Evolutionary conservation across 2,888 invertebrate species (phyloP), one percentile per base, ranked within the genome.

Genomic region (Elgonia sp.): DNA sequence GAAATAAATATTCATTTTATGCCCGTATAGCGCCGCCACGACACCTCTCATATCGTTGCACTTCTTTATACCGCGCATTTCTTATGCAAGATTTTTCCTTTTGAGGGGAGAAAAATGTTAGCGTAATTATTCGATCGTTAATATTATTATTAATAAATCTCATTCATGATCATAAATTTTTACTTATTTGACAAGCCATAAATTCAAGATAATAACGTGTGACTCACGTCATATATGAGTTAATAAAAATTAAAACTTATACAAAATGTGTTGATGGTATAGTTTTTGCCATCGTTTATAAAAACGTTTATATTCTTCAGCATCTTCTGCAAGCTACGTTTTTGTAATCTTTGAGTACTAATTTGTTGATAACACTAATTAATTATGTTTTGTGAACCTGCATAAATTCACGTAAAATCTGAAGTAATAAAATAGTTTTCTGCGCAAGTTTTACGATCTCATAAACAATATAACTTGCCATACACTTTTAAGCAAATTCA

Each of bases 1-100:
- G 57, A 72, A 72, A 81, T 72, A 72, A 72, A 81, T 81, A 81
- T 81, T 72, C 62, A 72, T 80, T 80, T 80, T 70, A 70, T 80
- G 62, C 37, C 12, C 50, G 39, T 60, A 29, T 46, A 65, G 62
- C 50, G 60, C 53, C 62, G 39, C 62, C 37, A 21, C 60, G 20
- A 65, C 46, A 70, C 60, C n/a, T 37, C 39, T 42, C 69, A 70
- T 70, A 70, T 70, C 37, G 60, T 63, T 40, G 40, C 42, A 63
- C 39, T 46, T 21, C 40, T 81, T 81, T 72, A 16, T 40, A 21
- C 46, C 18, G 29, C 60, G 55, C 46, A 50, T 72, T 81, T 53
- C 53, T 80, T 37, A 29, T 21, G 42, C 62, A 50, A 55, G 50
- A 29, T 57, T 70, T 69, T 60, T 80, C 40, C 16, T 14, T 65